Percentiles rank a stretch among this genome's conserved stretches.
Conservation (phyloP, 2,113 vertebrate species). For the Pheucticus melanocephalus region DNA sequence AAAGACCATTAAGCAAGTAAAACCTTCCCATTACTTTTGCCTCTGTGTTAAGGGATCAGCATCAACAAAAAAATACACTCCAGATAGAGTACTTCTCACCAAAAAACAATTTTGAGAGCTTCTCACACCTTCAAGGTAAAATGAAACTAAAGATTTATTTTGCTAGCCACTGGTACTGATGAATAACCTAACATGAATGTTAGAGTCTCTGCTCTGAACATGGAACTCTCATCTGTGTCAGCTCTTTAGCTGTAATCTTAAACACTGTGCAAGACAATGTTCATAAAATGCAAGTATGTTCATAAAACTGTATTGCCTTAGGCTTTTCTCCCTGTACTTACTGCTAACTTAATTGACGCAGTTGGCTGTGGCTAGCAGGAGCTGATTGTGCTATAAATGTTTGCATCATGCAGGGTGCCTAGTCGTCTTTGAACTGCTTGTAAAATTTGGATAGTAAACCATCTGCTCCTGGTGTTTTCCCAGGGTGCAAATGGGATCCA, state of each 20-base stretch:
- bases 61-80: neutral
- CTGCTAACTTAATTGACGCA: neutral
- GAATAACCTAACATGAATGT: neutral
- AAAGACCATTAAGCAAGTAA: neutral
- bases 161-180: neutral
- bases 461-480: constrained; percentile 49
- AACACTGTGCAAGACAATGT: neutral
- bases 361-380: neutral
- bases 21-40: neutral
- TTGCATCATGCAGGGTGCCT: neutral
- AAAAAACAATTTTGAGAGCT: neutral
- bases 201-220: neutral
- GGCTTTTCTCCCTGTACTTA: neutral
- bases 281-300: too few relatives aligned
- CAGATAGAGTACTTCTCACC: neutral
- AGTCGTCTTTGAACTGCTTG: neutral
- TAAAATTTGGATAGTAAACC: constrained; percentile 18
- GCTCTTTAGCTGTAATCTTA: neutral
- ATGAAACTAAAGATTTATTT: neutral
- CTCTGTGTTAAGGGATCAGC: neutral
- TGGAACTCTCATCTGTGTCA: neutral
- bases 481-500: constrained; percentile 15
- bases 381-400: neutral
- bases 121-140: neutral
- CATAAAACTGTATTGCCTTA: neutral